Evolutionary conservation across 2,888 invertebrate species (phyloP), one percentile per base, ranked within the genome.

Genomic region (Ephialtes manifestator): DNA sequence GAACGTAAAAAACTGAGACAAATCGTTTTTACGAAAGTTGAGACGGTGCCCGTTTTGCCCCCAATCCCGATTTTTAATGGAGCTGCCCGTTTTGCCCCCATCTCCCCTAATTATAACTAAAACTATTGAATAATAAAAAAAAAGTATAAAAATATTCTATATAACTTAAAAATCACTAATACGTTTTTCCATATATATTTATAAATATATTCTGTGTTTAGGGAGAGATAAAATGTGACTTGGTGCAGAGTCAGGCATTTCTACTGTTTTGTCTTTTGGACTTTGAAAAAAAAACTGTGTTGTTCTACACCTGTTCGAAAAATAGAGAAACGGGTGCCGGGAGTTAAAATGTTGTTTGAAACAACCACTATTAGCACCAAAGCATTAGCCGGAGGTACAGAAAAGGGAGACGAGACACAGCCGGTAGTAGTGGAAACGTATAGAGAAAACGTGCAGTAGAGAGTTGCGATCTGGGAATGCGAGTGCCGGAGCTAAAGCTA

Each of bases 341-440:
- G 74, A 60, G 48, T 46, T 60, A 31, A 75, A 63, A 63, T 70
- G 68, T 31, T 75, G 51, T 76, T 76, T 76, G 39, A 76, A 76
- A 67, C 65, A 53, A 39, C 20, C 4, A 51, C 53, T 65, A 76
- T 55, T 55, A 55, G 55, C 39, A 31, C n/a, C 39, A 63, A 63
- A 48, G n/a, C 35, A 76, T 48, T 75, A 48, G 35, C 8, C 48
- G 39, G 63, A 76, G 39, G 39, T 10, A 28, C 5, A 35, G 51
- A 53, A 48, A 63, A 31, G n/a, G 13, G n/a, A 43, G 75, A 48
- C 4, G 13, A 4, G 48, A 51, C 20, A n/a, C 48, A 70, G 31
- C 15, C 51, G 48, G 31, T 31, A 31, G 58, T 31, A 4, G 24
- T 24, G 58, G 11, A 31, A 58, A 28, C 28, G 18, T 5, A 18